These are phyloP conservation scores for Drosophila pallidifrons DNA, from an alignment of 1,140 invertebrate species.

Conservation along the genomic window DNA sequence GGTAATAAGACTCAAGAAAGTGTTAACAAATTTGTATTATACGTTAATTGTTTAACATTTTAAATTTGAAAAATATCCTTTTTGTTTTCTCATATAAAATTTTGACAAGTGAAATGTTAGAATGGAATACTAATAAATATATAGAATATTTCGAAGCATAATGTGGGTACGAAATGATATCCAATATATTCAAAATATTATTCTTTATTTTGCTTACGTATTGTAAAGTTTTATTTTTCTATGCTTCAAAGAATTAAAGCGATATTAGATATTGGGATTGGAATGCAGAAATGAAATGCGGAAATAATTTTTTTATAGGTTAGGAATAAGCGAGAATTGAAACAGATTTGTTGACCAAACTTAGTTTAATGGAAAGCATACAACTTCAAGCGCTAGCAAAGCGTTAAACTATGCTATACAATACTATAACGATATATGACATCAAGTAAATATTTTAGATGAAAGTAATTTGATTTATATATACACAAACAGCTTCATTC, in stretches of 20 bases:
- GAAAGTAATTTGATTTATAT: background rate
- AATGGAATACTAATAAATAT: too few relatives aligned
- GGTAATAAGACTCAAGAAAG: too few relatives aligned
- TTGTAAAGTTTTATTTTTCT: background rate
- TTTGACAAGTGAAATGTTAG: too few relatives aligned
- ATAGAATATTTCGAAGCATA: background rate
- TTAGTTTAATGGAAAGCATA: background rate
- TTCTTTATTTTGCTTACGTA: background rate
- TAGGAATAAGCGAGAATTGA: slow-evolving; percentile 10
- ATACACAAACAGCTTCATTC: slow-evolving; percentile 12
- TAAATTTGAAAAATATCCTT: too few relatives aligned
- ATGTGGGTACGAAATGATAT: background rate
- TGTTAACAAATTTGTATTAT: too few relatives aligned
- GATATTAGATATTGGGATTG: background rate
- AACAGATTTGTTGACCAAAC: background rate
- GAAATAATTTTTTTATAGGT: background rate
- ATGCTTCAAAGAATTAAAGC: background rate
- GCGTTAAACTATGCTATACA: background rate
- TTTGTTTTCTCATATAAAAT: too few relatives aligned
- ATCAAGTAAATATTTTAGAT: slow-evolving; percentile 2
- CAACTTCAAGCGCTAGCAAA: background rate
- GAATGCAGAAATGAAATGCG: background rate
- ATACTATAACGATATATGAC: slow-evolving; percentile 24
- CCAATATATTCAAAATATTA: background rate
- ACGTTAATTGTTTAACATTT: too few relatives aligned